Conservation (phyloP, 2,113 vertebrate species). For the Cranoglanis bouderius region DNA sequence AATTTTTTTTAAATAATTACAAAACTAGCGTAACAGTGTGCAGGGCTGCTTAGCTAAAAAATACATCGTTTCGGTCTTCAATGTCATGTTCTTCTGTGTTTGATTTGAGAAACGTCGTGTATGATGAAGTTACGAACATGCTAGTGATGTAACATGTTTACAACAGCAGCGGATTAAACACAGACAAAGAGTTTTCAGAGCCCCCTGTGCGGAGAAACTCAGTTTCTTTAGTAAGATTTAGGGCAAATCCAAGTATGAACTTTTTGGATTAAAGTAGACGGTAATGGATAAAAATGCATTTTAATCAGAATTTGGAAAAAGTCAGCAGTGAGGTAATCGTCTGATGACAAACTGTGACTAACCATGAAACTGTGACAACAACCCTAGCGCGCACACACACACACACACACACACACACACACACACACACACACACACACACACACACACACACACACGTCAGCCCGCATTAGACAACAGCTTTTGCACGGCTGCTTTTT, state of each 20-base stretch:
- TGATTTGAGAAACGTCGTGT: background rate
- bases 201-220: background rate
- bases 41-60: background rate
- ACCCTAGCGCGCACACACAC: background rate
- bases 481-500: slow-evolving; percentile 61
- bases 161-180: background rate
- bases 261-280: background rate
- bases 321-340: background rate
- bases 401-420: too few relatives aligned
- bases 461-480: slow-evolving; percentile 75
- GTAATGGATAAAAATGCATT: background rate
- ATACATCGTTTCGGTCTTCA: background rate
- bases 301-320: background rate
- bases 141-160: background rate
- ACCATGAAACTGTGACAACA: background rate
- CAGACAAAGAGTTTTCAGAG: background rate
- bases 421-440: slow-evolving; percentile 43
- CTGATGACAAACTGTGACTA: background rate
- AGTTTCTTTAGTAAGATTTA: background rate
- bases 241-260: background rate
- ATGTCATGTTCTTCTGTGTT: background rate
- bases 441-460: slow-evolving; percentile 46
- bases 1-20: too few relatives aligned
- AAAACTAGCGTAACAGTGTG: background rate
- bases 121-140: background rate